Conservation (phyloP, 2,888 invertebrate genomes). For the Acheta domesticus region DNA sequence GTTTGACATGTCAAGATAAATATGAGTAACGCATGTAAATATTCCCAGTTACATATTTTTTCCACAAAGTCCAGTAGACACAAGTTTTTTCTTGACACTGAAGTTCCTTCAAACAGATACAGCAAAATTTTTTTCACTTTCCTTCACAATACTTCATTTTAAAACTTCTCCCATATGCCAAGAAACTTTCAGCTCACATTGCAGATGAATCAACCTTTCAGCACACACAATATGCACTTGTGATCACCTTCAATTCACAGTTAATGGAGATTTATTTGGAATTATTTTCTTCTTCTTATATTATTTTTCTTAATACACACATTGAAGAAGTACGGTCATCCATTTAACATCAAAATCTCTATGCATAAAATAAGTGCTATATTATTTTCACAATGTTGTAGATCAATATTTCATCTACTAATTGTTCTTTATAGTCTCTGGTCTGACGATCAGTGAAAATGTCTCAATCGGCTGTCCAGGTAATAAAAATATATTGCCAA, state of each 20-base stretch:
- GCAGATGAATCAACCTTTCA: too few species aligned
- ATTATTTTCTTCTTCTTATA: too few species aligned
- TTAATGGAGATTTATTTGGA: too few species aligned
- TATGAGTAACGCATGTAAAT: slow-evolving; percentile 4
- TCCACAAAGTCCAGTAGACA: background rate
- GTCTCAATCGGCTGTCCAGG: background rate
- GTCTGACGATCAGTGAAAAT: background rate
- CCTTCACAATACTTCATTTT: background rate
- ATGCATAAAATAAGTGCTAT: background rate
- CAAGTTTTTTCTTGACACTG: background rate
- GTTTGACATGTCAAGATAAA: background rate
- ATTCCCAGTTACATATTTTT: background rate
- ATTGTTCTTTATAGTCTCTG: background rate
- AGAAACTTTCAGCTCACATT: too few species aligned
- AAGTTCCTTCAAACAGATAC: background rate
- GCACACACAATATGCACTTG: too few species aligned
- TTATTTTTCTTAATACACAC: too few species aligned
- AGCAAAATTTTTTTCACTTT: background rate
- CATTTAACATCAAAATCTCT: background rate
- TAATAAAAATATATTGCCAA: slow-evolving; percentile 1
- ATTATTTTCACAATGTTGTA: background rate
- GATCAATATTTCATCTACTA: background rate
- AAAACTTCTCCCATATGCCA: too few species aligned
- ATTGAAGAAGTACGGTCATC: too few species aligned
- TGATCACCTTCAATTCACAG: too few species aligned